Conservation (phyloP, 2,888 invertebrate genomes). For the Proisotoma minuta region DNA sequence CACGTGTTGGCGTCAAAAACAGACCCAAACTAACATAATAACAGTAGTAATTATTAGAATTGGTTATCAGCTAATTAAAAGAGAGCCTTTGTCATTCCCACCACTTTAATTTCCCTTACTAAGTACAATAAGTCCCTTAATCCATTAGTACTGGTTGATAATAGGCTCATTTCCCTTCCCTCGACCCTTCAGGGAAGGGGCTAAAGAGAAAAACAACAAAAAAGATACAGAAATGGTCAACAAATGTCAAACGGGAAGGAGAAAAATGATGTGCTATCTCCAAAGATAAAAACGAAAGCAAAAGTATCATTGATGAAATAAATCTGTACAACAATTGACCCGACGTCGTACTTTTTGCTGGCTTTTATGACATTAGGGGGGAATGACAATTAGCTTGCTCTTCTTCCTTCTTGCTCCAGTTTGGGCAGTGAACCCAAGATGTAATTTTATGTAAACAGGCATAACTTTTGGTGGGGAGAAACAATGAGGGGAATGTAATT, state of each 20-base stretch:
- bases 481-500: not conserved
- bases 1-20: no score
- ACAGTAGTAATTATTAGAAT: no score
- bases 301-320: not conserved
- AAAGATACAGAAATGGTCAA: no score
- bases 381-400: not conserved
- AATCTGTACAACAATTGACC: conserved; percentile 5
- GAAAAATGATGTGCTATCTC: conserved; percentile 5
- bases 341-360: not conserved
- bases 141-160: no score
- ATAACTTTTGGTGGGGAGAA: not conserved
- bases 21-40: no score
- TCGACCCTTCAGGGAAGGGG: no score
- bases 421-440: not conserved
- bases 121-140: no score
- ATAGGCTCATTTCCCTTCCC: no score
- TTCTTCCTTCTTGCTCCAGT: not conserved
- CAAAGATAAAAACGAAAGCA: not conserved
- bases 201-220: no score
- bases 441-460: not conserved
- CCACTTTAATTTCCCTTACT: no score
- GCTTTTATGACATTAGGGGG: conserved; percentile 5
- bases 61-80: no score
- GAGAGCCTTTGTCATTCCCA: no score
- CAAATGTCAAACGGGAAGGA: not conserved